Base-by-base conservation (phyloP, 2,113 vertebrate genomes). In the zebrafish (Danio rerio) region DNA sequence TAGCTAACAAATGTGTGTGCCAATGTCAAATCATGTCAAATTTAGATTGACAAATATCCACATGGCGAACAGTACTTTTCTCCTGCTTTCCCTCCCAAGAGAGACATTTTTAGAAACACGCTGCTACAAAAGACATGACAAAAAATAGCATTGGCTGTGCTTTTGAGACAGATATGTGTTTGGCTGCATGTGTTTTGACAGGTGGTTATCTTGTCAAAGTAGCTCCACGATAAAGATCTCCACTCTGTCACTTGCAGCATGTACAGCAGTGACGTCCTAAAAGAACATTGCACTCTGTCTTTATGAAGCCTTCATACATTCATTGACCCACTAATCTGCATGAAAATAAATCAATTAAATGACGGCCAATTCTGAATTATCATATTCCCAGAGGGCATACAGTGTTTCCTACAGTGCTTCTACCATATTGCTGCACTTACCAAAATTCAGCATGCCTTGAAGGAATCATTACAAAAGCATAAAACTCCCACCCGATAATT, bases 401-500 rank as follows among this genome's bases (percentile, higher is more conserved):
- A 5, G 47, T 61, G 31, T 86, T 43, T 21, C 81, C 20, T 0
- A 12, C 69, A 12, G 43, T 18, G 7, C 49, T 63, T 13, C 55
- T 59, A 47, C 62, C 20, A 61, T 42, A 74, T 63, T 75, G 72
- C 66, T 75, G 49, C 71, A 55, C 50, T 78, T 79, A 21, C 72
- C 89, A 90, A 91, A 92, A 88, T 89, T 92, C 86, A 89, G 86
- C 78, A 4, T 91, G 88, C 89, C 90, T 92, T 89, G 68, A 87
- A 91, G 89, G 89, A 89, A 86, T 92, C 90, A 90, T 91, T 90
- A 92, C 90, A 81, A 74, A 73, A 55, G 55, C 12, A 40, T 20
- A 65, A 90, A 91, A 90, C 91, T 88, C 88, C 88, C 89, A n/a
- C 86, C 87, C 82, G 80, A 88, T 91, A 92, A 92, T 92, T 92